phyloP scores from a whole-genome alignment of 2,797 vertebrate species.

The Falco cherrug region DNA sequence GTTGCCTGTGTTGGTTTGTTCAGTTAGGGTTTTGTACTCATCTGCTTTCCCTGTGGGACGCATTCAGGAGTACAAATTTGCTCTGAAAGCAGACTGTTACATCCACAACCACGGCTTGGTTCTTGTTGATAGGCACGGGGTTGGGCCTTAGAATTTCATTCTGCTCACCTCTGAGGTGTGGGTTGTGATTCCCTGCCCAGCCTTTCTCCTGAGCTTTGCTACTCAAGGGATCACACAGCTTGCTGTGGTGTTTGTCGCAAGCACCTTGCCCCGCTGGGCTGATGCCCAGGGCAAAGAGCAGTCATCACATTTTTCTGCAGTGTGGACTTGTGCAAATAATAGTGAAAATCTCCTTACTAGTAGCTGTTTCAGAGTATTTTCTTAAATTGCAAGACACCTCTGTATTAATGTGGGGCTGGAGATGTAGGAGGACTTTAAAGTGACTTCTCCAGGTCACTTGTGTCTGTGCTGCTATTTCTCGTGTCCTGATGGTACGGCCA shows the following conservation, averaged over 20 bases:
- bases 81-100: not conserved
- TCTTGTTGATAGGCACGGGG: not conserved
- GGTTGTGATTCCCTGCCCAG: not conserved
- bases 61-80: too few species aligned
- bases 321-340: too few species aligned
- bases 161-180: not conserved
- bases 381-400: not conserved
- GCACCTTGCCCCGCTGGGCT: not conserved
- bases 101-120: not conserved
- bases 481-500: not conserved
- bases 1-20: not conserved
- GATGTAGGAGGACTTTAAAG: not conserved
- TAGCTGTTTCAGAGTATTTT: not conserved
- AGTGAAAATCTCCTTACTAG: not conserved
- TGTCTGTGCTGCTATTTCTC: not conserved
- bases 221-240: not conserved
- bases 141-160: not conserved
- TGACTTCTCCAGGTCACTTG: not conserved
- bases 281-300: not conserved
- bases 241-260: not conserved
- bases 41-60: not conserved
- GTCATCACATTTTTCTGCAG: not conserved
- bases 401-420: not conserved
- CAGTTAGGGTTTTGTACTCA: not conserved
- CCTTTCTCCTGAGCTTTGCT: not conserved